Evolutionary conservation across 2,797 vertebrate species (phyloP), one percentile per base, ranked within the genome.

Genomic region (Rhynchotus rufescens): DNA sequence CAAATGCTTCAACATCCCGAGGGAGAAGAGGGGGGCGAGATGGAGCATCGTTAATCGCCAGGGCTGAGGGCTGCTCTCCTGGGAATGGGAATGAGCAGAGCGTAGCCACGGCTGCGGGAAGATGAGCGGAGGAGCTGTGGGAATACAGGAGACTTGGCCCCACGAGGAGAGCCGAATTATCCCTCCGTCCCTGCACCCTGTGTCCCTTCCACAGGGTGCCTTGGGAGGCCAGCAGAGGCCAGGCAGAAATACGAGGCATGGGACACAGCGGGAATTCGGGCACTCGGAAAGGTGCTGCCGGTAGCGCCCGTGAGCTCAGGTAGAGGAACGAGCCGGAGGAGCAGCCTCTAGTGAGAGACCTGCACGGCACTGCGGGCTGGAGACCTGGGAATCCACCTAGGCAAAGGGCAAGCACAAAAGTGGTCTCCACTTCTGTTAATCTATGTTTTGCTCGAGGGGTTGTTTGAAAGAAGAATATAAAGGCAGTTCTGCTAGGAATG

Each of bases 391-490:
- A 73, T 72, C 15, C 64, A 60, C 81, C 68, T 28, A 23, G 56
- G n/a, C 69, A 45, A 62, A 20, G 12, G 36, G 21, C 59, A 59
- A 87, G 67, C n/a, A 7, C 6, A 4, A 74, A 72, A 86, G 59
- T 40, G 49, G 54, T 56, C 78, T 90, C 84, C 90, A 64, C 57
- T 47, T 62, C 71, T 9, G 4, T 88, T 90, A 69, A 81, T 79
- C 77, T 80, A 0, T 30, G 6, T 67, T 88, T 94, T 66, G 66
- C 69, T 89, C 71, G 1, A 0, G 71, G 57, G 71, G 73, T 79
- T 85, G 69, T 92, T 93, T 47, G 75, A 66, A 90, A 94, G 73
- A 66, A 56, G 66, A 80, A 36, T 36, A 22, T 91, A 84, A 89
- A 92, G 82, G 66, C 16, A 42, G 38, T 83, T 90, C 89, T 88